These are phyloP conservation scores for Drusus annulatus DNA, from an alignment of 1,140 invertebrate species.

Conservation along the genomic window DNA sequence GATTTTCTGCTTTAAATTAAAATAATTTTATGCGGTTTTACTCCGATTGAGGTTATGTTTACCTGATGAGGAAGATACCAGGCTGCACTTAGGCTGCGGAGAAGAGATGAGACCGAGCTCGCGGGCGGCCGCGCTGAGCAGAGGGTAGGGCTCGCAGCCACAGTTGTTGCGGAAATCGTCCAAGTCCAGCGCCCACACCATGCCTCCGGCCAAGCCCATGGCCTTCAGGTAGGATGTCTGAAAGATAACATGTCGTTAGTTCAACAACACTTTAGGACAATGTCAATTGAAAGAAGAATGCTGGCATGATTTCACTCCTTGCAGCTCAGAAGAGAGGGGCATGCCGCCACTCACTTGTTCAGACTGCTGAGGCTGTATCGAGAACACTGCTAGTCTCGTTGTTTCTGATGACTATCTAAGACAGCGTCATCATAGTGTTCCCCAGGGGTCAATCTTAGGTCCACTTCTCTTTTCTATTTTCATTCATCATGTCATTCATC, in stretches of 20 bases:
- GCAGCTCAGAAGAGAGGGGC: too few species aligned
- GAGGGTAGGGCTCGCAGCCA: conserved; percentile 84
- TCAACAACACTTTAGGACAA: background rate
- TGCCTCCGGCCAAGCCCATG: conserved; percentile 84
- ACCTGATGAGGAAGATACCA: conserved; percentile 56
- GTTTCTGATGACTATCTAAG: too few species aligned
- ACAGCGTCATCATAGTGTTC: too few species aligned
- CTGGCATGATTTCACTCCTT: too few species aligned
- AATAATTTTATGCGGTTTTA: too few species aligned
- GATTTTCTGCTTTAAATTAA: too few species aligned
- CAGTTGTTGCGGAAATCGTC: conserved; percentile 84
- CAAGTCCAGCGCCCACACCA: conserved; percentile 90
- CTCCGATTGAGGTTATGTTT: background rate
- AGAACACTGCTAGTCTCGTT: too few species aligned
- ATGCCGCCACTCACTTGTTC: too few species aligned
- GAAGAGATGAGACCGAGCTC: conserved; percentile 50
- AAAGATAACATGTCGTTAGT: conserved; percentile 17
- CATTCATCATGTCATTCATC: too few species aligned
- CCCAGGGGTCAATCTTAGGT: too few species aligned
- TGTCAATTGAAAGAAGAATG: background rate
- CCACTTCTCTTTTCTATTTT: too few species aligned
- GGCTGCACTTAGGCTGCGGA: conserved; percentile 62
- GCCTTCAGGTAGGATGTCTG: conserved; percentile 81
- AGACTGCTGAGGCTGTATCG: too few species aligned
- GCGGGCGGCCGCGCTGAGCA: conserved; percentile 81